A percentile compares a stretch with the other conserved stretches of the same genome.
Evolutionary conservation across 2,113 vertebrate genomes (phyloP).

Genomic region (Sander vitreus): DNA sequence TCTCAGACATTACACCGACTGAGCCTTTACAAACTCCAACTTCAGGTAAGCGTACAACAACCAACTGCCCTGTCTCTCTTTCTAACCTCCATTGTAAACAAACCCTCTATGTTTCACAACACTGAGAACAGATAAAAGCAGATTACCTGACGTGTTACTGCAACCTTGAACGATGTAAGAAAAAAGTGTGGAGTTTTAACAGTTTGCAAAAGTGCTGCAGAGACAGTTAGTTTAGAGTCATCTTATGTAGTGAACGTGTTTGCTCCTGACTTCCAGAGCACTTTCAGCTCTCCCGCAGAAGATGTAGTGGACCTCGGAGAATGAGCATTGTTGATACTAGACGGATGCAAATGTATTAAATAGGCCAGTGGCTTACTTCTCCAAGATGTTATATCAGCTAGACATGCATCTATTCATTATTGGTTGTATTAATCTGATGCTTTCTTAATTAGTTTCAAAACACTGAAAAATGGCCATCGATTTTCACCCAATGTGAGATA

Average conservation of each 20-base stretch:
- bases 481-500: background rate
- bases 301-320: background rate
- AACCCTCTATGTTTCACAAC: background rate
- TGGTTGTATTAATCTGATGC: background rate
- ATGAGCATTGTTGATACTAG: background rate
- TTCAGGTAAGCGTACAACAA: conserved; percentile 10
- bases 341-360: background rate
- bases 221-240: no score
- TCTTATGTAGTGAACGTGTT: background rate
- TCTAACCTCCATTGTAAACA: background rate
- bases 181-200: background rate
- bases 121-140: background rate
- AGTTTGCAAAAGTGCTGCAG: background rate
- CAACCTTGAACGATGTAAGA: background rate
- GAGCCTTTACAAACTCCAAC: background rate
- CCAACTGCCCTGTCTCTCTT: background rate
- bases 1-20: background rate
- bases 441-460: background rate
- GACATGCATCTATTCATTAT: background rate
- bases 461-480: background rate
- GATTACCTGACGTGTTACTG: background rate
- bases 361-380: background rate
- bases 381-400: background rate
- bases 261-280: no score
- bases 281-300: background rate